Percentiles rank a stretch among this genome's conserved stretches.
Evolutionary conservation across 1,140 invertebrate genomes (phyloP).

Genomic region (Antheraea pernyi): DNA sequence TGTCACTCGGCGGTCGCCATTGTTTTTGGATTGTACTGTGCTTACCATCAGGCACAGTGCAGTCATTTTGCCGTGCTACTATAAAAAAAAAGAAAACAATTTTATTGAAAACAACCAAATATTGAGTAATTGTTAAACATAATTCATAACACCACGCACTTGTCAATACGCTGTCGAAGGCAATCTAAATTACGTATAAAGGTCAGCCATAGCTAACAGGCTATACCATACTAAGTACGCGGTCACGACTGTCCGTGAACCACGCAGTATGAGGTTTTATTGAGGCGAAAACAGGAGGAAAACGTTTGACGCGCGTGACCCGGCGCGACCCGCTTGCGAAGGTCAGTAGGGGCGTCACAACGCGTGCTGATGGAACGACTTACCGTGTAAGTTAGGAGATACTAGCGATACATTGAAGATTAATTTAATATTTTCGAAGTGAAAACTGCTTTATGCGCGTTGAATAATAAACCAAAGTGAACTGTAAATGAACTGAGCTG

Average conservation of each 20-base stretch:
- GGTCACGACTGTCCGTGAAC: conserved; percentile 31
- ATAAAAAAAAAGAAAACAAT: no score
- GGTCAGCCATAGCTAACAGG: conserved; percentile 1
- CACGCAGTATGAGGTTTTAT: conserved; percentile 20
- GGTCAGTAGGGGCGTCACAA: conserved; percentile 18
- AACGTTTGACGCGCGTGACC: conserved; percentile 29
- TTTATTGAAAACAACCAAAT: no score
- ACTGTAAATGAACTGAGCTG: no score
- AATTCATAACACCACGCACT: neutral
- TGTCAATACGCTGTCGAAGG: neutral
- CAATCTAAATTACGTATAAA: neutral
- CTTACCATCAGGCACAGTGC: no score
- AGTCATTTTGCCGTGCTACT: no score
- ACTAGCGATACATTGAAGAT: no score
- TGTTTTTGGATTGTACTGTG: no score
- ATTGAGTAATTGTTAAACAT: neutral
- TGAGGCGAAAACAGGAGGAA: conserved; percentile 33
- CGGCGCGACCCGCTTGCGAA: conserved; percentile 26
- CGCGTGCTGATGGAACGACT: neutral
- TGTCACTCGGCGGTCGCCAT: no score
- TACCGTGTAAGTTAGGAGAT: no score
- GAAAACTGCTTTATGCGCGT: no score
- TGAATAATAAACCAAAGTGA: no score
- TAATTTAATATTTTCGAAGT: no score
- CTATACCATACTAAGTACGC: conserved; percentile 14